Evolutionary conservation across 2,113 vertebrate species (phyloP), one percentile per base, ranked within the genome.

Genomic region (Lates calcarifer): DNA sequence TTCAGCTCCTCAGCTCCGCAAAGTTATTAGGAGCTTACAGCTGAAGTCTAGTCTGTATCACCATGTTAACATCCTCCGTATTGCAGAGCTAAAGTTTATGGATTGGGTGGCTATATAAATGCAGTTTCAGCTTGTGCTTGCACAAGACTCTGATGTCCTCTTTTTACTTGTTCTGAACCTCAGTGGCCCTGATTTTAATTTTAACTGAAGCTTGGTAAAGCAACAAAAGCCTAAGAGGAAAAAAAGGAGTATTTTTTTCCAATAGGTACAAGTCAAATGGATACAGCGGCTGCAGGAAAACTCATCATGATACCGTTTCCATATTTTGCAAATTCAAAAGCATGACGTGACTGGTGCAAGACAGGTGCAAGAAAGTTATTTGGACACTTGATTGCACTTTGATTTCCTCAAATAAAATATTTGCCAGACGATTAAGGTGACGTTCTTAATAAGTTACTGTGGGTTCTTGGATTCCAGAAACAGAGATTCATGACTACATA

Each of bases 21-120:
- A 12, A 37, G 65, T 29, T 63, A 66, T 74, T 14, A 79, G 62
- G 10, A 64, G 79, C 69, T 92, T 88, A 79, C 37, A 43, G 24
- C 14, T 12, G 0, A 24, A n/a, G 66, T 77, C 28, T 15, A 12
- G 72, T 57, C 76, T 31, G 18, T 63, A 45, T 80, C 2, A 57
- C 72, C 47, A 24, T 6, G 22, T 35, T 43, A 56, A 37, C 66
- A 70, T 62, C 28, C 20, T 45, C 18, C 8, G 45, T 24, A 28
- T 3, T 69, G 51, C 8, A 24, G 6, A 26, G 51, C 41, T 20
- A 35, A n/a, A n/a, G 53, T 14, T 51, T 4, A 51, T n/a, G 49
- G 49, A 24, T 53, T 0, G 28, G 39, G 13, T 15, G 41, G 35
- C 2, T 64, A 13, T 17, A 37, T 63, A 31, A 31, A 31, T 53